These are phyloP conservation scores for Tortricodes alternella DNA, from an alignment of 2,888 invertebrate species.

Conservation along the genomic window DNA sequence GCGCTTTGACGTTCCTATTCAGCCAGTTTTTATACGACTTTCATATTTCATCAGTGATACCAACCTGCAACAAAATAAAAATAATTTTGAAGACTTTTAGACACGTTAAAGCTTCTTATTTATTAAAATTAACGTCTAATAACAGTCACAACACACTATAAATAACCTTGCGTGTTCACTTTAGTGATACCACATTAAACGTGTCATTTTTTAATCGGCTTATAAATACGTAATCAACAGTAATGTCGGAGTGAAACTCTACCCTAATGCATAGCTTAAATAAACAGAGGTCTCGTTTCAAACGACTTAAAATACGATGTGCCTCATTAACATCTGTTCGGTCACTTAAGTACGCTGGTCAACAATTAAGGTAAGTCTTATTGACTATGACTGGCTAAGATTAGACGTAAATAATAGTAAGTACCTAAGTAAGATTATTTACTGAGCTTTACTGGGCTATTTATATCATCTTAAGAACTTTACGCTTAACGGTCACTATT, in stretches of 20 bases:
- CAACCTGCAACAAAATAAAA: constrained; percentile 27
- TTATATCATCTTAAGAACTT: no score
- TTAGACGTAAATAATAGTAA: no score
- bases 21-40: constrained; percentile 22
- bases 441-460: no score
- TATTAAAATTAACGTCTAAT: constrained; percentile 9
- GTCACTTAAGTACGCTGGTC: constrained; percentile 12
- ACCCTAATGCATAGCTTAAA: constrained; percentile 31
- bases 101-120: background rate
- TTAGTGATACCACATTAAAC: constrained; percentile 27
- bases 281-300: constrained; percentile 25
- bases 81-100: background rate
- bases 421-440: no score
- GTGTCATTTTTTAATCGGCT: constrained; percentile 53
- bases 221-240: constrained; percentile 58
- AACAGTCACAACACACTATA: constrained; percentile 22
- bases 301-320: constrained; percentile 2
- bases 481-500: no score
- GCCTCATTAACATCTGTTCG: constrained; percentile 25
- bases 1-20: constrained; percentile 13
- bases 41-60: constrained; percentile 23
- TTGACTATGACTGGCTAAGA: no score
- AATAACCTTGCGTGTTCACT: constrained; percentile 13
- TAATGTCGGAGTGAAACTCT: constrained; percentile 43
- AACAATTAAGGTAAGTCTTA: background rate